Percentiles rank a stretch among this genome's conserved stretches.
Evolutionary conservation across 2,113 vertebrate genomes (phyloP).

Genomic region (Zosterops japonicus): DNA sequence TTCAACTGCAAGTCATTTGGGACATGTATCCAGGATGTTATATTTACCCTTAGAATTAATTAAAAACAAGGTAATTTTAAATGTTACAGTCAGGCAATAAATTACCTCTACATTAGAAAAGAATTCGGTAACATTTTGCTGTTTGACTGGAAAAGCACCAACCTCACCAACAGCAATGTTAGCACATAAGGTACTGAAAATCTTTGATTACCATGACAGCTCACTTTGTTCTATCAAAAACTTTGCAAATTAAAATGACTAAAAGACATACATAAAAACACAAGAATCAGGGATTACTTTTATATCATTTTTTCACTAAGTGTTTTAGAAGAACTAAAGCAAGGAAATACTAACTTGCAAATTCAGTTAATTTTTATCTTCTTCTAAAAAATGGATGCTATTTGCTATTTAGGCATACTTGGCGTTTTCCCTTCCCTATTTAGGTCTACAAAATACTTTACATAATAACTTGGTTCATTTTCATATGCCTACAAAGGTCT

Average conservation of each 20-base stretch:
- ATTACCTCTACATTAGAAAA: background rate
- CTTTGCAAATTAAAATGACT: background rate
- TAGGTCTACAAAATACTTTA: background rate
- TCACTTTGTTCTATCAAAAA: background rate
- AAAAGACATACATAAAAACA: background rate
- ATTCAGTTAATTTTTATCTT: background rate
- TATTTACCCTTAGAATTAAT: background rate
- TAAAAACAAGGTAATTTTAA: background rate
- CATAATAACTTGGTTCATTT: background rate
- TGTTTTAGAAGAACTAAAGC: background rate
- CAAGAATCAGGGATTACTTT: background rate
- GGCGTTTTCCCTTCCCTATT: background rate
- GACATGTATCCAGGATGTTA: background rate
- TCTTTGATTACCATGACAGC: background rate
- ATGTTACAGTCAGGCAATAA: background rate
- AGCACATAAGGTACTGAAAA: background rate
- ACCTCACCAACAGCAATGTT: background rate
- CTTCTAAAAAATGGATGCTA: background rate
- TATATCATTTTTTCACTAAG: background rate
- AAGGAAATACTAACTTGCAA: background rate
- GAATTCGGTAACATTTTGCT: background rate
- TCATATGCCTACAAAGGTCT: background rate
- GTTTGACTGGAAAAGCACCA: background rate
- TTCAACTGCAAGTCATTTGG: background rate
- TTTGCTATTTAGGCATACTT: background rate